Conservation (phyloP, 2,797 vertebrate species). For the Eurystomus glaucurus region DNA sequence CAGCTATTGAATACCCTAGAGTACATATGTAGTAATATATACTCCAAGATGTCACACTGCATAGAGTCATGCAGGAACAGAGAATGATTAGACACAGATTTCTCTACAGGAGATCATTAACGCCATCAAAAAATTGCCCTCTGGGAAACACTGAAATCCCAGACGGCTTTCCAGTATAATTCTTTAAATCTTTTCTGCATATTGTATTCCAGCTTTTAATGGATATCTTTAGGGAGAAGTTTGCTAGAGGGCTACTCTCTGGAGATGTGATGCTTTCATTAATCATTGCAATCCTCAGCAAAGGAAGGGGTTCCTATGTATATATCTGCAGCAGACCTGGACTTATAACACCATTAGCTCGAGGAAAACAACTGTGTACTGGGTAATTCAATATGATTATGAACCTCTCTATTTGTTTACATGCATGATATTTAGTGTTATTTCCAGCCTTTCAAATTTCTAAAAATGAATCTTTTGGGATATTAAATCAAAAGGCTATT, state of each 20-base stretch:
- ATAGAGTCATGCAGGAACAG: background rate
- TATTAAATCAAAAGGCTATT: background rate
- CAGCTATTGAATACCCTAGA: background rate
- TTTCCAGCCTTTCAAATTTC: background rate
- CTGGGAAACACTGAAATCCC: conserved; percentile 48
- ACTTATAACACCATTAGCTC: background rate
- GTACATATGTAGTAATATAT: background rate
- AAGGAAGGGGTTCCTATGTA: background rate
- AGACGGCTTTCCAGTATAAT: background rate
- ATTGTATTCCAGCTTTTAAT: conserved; percentile 39
- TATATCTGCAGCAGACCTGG: background rate
- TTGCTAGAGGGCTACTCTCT: conserved; percentile 31
- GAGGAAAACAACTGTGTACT: background rate
- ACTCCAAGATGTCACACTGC: background rate
- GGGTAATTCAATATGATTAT: background rate
- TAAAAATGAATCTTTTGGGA: background rate
- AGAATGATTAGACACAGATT: conserved; percentile 51
- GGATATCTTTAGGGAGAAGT: conserved; percentile 24
- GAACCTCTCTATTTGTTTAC: background rate
- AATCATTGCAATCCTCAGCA: conserved; percentile 13
- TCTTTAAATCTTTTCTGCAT: conserved; percentile 43
- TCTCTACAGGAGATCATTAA: conserved; percentile 34
- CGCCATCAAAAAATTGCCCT: conserved; percentile 35
- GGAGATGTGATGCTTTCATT: conserved; percentile 15
- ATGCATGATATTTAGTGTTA: background rate